Conservation (phyloP, 2,888 invertebrate genomes). For the Tipula vernalis region DNA sequence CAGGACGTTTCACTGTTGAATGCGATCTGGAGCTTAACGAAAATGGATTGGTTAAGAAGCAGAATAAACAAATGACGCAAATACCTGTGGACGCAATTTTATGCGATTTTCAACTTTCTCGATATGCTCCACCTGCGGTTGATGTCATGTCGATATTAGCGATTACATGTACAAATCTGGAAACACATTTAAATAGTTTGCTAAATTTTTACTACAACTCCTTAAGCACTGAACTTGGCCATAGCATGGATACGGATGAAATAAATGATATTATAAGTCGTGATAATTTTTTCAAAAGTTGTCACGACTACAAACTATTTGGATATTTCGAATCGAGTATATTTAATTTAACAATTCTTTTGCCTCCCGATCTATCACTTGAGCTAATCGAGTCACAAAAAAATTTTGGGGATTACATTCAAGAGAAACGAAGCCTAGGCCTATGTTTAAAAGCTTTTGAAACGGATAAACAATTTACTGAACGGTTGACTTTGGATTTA, state of each 20-base stretch:
- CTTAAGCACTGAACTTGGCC: background rate
- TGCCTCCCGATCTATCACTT: background rate
- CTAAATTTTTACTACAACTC: slow-evolving; percentile 34
- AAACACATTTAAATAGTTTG: slow-evolving; percentile 27
- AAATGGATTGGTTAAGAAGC: background rate
- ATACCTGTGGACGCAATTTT: slow-evolving; percentile 34
- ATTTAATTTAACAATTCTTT: slow-evolving; percentile 36
- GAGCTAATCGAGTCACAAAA: background rate
- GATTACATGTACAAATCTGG: slow-evolving; percentile 25
- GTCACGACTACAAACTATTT: slow-evolving; percentile 30
- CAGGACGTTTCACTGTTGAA: background rate
- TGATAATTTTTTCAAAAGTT: slow-evolving; percentile 27
- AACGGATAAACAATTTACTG: background rate
- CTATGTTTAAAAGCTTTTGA: background rate
- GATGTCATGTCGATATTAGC: slow-evolving; percentile 40
- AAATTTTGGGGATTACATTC: background rate
- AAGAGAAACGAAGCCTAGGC: background rate
- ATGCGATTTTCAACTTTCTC: slow-evolving; percentile 42
- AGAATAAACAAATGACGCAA: background rate
- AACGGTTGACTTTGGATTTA: background rate
- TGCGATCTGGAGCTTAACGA: slow-evolving; percentile 10
- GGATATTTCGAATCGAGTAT: slow-evolving; percentile 42
- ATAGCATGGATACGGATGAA: slow-evolving; percentile 20
- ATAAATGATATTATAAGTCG: slow-evolving; percentile 23
- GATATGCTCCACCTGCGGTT: slow-evolving; percentile 42